Evolutionary conservation across 2,797 vertebrate genomes (phyloP), one percentile per base, ranked within the genome.

Genomic region (Harpagifer antarcticus): DNA sequence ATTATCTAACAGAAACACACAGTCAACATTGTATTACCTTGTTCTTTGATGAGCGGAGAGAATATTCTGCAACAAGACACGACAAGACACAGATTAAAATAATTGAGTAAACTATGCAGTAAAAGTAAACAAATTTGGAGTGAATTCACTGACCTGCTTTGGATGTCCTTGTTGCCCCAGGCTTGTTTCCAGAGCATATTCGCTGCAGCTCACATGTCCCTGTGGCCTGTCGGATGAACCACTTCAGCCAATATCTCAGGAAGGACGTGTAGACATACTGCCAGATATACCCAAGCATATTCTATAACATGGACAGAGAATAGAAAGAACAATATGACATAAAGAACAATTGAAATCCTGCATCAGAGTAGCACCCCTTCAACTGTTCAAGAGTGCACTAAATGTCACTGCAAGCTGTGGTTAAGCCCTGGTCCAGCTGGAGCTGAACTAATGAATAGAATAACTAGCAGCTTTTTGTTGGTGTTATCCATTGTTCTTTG

Each of bases 151-250:
- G 91, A 99, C 98, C 97, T 92, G 97, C 93, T 88, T 90, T 91
- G 45, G 93, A 82, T 0, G 97, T 97, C 88, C 97, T 95, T 2
- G 68, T 68, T 1, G 96, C 96, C 0, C 97, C 97, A 4, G 95
- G 88, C 79, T 84, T 84, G 64, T 89, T 87, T 47, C 89, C 81
- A 0, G 93, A 94, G 79, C 95, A 95, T 70, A 99, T 95, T 16
- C 98, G 95, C 94, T 99, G 98, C 73, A 99, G 89, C 86, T 99
- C 98, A 89, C 98, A 98, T 57, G 83, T 97, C 43, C 97, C 95
- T 0, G 96, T 97, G 11, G 93, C 85, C 74, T 97, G 96, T 74
- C 97, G 90, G 76, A 97, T 61, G 57, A 98, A 14, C 98, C 98
- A 99, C 91, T 99, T 99, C 78, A 99, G 75, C 96, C 97, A 99